These are phyloP conservation scores for Euplagia quadripunctaria DNA, from an alignment of 2,888 invertebrate genomes.

Conservation along the genomic window DNA sequence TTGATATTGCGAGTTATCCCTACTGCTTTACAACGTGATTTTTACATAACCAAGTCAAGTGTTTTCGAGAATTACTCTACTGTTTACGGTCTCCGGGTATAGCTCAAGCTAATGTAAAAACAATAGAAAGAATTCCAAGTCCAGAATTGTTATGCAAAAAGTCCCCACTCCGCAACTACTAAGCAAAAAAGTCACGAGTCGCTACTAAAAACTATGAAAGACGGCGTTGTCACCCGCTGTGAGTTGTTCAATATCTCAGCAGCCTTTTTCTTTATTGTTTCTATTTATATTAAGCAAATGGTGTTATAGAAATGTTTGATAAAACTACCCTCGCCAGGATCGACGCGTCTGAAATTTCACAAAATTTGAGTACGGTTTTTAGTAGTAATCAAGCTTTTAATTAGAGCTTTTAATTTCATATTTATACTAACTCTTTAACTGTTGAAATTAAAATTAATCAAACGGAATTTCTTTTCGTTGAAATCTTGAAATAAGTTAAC, in stretches of 20 bases:
- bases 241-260: slow-evolving; percentile 42
- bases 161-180: slow-evolving; percentile 54
- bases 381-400: background rate
- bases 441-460: no score
- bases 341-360: no score
- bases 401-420: no score
- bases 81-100: no score
- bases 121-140: slow-evolving; percentile 59
- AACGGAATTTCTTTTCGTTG: no score
- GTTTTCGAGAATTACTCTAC: background rate
- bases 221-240: slow-evolving; percentile 41
- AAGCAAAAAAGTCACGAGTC: slow-evolving; percentile 66
- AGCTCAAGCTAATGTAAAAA: slow-evolving; percentile 6
- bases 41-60: background rate
- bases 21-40: background rate
- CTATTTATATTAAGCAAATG: slow-evolving; percentile 44
- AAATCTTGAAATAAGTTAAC: no score
- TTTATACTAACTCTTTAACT: no score
- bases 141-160: slow-evolving; percentile 62
- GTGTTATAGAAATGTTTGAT: slow-evolving; percentile 14
- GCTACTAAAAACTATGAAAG: slow-evolving; percentile 67
- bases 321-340: background rate
- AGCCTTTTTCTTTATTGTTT: slow-evolving; percentile 48
- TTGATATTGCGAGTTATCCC: background rate
- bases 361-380: background rate